phyloP scores from a whole-genome alignment of 2,113 vertebrate genomes.

The Rhinichthys klamathensis region DNA sequence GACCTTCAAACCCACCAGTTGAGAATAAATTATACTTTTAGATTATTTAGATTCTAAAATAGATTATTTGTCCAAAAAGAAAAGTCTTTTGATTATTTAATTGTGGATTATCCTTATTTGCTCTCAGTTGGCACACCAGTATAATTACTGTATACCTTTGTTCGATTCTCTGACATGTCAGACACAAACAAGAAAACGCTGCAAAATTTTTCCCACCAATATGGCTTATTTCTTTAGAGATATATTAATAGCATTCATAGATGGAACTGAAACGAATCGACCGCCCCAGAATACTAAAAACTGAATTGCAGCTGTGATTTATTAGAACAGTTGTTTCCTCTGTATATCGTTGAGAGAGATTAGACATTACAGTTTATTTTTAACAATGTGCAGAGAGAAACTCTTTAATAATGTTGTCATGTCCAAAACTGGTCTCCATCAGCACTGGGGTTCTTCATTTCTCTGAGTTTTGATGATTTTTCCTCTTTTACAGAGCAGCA shows the following conservation, averaged over 20 bases:
- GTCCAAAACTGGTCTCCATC: background rate
- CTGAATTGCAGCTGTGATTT: background rate
- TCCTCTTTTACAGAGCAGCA: conserved; percentile 55
- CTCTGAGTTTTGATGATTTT: background rate
- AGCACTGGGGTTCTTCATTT: background rate
- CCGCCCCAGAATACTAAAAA: background rate
- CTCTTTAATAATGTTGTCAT: background rate
- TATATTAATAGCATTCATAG: background rate
- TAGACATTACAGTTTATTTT: background rate
- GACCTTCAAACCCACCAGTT: no score
- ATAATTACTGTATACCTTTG: no score
- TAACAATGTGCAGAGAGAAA: background rate
- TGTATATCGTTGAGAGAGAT: background rate
- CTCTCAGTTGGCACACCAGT: no score
- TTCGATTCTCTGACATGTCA: no score
- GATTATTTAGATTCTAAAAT: no score
- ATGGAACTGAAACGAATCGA: background rate
- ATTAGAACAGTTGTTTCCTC: background rate
- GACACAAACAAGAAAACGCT: no score
- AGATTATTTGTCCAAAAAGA: no score
- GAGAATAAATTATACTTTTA: no score
- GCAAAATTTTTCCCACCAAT: no score
- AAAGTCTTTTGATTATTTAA: no score
- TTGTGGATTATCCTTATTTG: no score
- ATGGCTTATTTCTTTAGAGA: background rate